Evolutionary conservation across 2,888 invertebrate species (phyloP).

Genomic region (Volucella inanis): DNA sequence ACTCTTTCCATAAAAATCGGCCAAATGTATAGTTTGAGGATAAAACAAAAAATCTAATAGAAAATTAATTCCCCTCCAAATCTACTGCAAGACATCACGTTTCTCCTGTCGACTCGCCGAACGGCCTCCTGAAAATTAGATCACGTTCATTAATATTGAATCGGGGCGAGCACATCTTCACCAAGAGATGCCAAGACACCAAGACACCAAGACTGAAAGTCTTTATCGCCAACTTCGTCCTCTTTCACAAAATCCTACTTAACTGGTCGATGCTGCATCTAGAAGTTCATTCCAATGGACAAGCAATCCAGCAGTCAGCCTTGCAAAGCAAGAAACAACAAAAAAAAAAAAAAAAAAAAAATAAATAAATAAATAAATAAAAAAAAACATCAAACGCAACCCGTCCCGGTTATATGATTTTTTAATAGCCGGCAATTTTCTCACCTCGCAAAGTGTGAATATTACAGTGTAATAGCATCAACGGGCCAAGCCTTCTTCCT

Average conservation of each 20-base stretch:
- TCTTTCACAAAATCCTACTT: background rate
- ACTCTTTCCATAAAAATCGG: no score
- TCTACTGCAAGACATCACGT: constrained; percentile 45
- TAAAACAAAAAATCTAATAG: no score
- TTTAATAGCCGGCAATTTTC: constrained; percentile 84
- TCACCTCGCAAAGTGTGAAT: constrained; percentile 84
- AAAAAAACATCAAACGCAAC: constrained; percentile 64
- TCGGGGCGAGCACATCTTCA: constrained; percentile 60
- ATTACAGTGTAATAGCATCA: constrained; percentile 84
- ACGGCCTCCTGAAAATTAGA: constrained; percentile 72
- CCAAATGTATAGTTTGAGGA: no score
- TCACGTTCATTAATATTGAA: constrained; percentile 72
- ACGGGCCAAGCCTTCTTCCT: constrained; percentile 80
- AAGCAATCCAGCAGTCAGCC: background rate
- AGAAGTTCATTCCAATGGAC: constrained; percentile 21
- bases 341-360: constrained; percentile 4
- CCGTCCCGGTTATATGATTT: constrained; percentile 80
- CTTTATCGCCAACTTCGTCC: constrained; percentile 25
- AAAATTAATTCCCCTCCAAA: constrained; percentile 43
- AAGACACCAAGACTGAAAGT: no score
- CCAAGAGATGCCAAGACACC: constrained; percentile 32
- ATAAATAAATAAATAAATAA: no score
- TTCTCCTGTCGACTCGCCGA: constrained; percentile 53
- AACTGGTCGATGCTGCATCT: constrained; percentile 6
- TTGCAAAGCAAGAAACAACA: constrained; percentile 29